Conservation (phyloP, 2,888 invertebrate genomes). For the Phragmatobia fuliginosa region DNA sequence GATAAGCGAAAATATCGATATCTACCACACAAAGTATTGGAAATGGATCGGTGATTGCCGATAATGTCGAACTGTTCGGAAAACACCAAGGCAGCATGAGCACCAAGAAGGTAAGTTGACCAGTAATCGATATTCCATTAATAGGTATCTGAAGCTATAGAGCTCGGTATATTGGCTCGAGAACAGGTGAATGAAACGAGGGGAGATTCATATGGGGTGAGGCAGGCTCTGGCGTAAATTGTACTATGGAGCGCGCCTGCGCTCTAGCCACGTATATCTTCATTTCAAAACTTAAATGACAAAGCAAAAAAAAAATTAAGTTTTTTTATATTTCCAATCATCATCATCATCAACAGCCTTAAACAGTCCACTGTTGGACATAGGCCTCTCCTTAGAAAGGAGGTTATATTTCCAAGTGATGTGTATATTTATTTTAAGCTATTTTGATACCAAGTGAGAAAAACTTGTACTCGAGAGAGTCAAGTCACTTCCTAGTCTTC, state of each 20-base stretch:
- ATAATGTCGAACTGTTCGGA: slow-evolving; percentile 87
- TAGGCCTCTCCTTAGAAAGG: too few relatives aligned
- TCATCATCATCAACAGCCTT: too few relatives aligned
- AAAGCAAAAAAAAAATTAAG: background rate
- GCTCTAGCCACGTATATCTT: background rate
- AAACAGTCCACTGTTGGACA: too few relatives aligned
- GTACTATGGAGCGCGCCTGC: slow-evolving; percentile 11
- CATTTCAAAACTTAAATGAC: background rate
- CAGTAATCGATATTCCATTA: slow-evolving; percentile 85
- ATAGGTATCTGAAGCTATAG: slow-evolving; percentile 79
- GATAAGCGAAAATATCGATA: slow-evolving; percentile 64
- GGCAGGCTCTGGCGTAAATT: slow-evolving; percentile 31
- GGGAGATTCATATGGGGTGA: slow-evolving; percentile 64
- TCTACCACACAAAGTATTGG: slow-evolving; percentile 61
- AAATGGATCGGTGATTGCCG: slow-evolving; percentile 84
- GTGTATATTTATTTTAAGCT: background rate
- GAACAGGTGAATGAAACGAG: slow-evolving; percentile 70
- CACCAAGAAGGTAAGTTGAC: slow-evolving; percentile 72
- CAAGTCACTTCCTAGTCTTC: background rate
- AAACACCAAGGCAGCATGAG: slow-evolving; percentile 83
- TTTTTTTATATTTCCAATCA: background rate
- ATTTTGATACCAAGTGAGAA: background rate
- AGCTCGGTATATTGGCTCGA: slow-evolving; percentile 70
- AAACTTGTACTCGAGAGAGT: background rate
- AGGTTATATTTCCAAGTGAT: background rate